Base-by-base conservation (phyloP, 2,113 vertebrate species). In the Microcebus murinus region DNA sequence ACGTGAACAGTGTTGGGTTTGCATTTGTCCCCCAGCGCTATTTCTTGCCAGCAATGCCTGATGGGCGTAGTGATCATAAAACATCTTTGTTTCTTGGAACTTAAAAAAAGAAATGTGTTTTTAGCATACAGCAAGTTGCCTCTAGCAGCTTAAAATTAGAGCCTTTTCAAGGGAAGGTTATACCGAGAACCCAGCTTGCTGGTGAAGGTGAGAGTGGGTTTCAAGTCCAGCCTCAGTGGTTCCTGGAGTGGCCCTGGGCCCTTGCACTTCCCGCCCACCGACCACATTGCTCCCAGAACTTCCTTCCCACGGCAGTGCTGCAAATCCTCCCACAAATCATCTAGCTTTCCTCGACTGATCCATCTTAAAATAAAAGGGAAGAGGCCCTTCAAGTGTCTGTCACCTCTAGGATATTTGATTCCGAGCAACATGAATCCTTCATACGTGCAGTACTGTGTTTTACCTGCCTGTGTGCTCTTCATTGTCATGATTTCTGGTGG, bases 91-190 rank as follows among this genome's bases (percentile, higher is more conserved):
- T 79, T 83, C 61, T 87, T 90, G 68, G 50, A 70, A 63, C 21
- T 97, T 90, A 55, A 90, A 90, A 92, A 80, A 61, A 88, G 11
- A 90, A 79, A 29, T 57, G 63, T 27, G 13, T 74, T 97, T 92
- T 91, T 77, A 73, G 61, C 82, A 81, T 76, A 34, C 0, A 74
- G 11, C 23, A 52, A 91, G 29, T 91, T 95, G 67, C 73, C 67
- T 45, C 1, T 3, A 59, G 79, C 61, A 45, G 29, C 23, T 67
- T 59, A 25, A 73, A 91, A 83, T 70, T 48, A 86, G 90, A 87
- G 23, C 14, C 67, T 95, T 95, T 90, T 52, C 15, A 63, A 87
- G 42, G 13, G 20, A 76, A 73, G 52, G n/a, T 55, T 59, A 12
- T 45, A 9, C 4, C 70, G 48, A 71, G 36, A 36, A 29, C 70